These are phyloP conservation scores for Campoplex nolae DNA, from an alignment of 2,888 invertebrate genomes.

Conservation along the genomic window DNA sequence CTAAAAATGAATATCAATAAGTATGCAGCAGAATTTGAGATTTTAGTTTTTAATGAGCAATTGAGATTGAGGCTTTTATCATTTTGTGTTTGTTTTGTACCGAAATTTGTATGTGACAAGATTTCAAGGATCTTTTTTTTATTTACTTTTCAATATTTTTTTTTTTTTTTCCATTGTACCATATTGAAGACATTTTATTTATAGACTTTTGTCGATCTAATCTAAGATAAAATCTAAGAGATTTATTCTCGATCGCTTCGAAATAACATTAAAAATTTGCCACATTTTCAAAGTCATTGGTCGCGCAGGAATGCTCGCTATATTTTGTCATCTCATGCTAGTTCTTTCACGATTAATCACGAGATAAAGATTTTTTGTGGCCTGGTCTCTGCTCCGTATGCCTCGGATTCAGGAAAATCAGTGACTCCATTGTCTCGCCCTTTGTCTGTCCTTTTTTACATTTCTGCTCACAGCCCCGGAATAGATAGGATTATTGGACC, in stretches of 20 bases:
- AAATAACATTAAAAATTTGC: not conserved
- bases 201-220: not conserved
- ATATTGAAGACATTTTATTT: not conserved
- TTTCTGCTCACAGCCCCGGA: conserved; percentile 1
- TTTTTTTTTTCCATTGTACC: not conserved
- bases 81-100: not conserved
- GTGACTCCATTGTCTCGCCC: not conserved
- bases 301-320: not conserved
- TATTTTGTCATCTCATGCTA: not conserved
- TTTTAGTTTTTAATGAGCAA: too few species aligned
- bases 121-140: not conserved
- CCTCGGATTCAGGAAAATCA: not conserved
- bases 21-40: too few species aligned
- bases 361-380: not conserved
- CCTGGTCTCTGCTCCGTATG: not conserved
- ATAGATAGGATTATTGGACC: not conserved
- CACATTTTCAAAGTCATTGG: not conserved
- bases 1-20: not conserved
- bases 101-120: not conserved
- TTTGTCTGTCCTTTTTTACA: not conserved
- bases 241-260: not conserved
- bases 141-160: not conserved
- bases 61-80: too few species aligned
- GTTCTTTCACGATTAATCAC: not conserved
- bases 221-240: not conserved